Evolutionary conservation across 2,113 vertebrate species (phyloP).

Genomic region (Paradoxurus hermaphroditus): DNA sequence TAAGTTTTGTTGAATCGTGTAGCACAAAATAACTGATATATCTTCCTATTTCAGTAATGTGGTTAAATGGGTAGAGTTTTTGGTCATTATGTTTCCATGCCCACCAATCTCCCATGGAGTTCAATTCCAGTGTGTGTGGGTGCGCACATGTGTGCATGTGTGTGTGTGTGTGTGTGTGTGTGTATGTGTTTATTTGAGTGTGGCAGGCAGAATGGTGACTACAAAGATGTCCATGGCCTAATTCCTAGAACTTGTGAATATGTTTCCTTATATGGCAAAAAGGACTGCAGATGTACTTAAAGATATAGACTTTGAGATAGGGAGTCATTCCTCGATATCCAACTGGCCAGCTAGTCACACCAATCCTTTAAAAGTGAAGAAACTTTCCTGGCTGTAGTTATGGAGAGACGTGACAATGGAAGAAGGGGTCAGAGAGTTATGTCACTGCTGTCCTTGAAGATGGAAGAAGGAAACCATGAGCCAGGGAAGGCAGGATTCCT

Average conservation of each 20-base stretch:
- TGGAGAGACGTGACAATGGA: neutral
- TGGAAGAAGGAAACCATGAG: neutral
- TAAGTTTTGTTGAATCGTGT: slow-evolving; percentile 10
- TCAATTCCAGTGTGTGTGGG: neutral
- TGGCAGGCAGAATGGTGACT: neutral
- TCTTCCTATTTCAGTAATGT: neutral
- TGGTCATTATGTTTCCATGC: neutral
- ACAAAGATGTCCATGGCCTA: neutral
- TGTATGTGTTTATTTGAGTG: neutral
- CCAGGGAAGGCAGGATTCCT: neutral
- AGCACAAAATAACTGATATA: neutral
- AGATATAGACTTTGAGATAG: neutral
- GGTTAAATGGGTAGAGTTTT: neutral
- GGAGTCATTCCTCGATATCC: neutral
- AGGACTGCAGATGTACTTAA: neutral
- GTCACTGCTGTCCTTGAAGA: neutral
- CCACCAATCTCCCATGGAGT: neutral
- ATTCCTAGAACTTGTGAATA: neutral
- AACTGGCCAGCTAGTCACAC: neutral
- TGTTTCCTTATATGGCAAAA: neutral
- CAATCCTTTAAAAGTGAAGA: neutral
- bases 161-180: neutral
- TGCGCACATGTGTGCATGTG: neutral
- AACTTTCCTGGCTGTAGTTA: neutral
- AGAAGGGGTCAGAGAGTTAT: neutral